Base-by-base conservation (phyloP, 2,888 invertebrate species). In the Halictus ligatus region DNA sequence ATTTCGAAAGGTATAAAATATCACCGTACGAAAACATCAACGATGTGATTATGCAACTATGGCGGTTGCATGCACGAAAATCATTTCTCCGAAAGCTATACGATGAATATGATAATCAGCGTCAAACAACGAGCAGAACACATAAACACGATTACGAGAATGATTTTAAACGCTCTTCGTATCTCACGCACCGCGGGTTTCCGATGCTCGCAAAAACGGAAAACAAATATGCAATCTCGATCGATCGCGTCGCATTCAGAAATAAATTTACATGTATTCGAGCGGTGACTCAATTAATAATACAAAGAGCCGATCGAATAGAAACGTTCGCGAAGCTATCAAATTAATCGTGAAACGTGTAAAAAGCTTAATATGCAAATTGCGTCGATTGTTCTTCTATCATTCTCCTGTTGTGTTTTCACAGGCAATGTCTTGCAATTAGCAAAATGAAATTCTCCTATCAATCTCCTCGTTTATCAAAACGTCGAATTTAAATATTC, bases 241-340 rank as follows among this genome's bases (percentile, higher is more conserved):
- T 69, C 35, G 35, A 40, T 69, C 35, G 40, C 21, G 1, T 21
- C 18, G 35, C 10, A 69, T 69, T 21, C 40, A 18, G 40, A 69
- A 69, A 69, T 40, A 69, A 69, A 69, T 69, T 69, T 69, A 35
- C 40, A 69, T 69, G 35, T 69, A 40, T 40, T 35, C 40, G 69
- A 21, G 12, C 21, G 4, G 35, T 35, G 69, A 64, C 64, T 64
- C 64, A 35, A 64, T 64, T 64, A 64, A 64, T 64, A 29, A 64
- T 64, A 64, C 64, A 64, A 35, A 64, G n/a, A 18, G 15, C 64
- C 29, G 29, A 25, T 35, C 64, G 29, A 6, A 64, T 64, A 64
- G 69, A 69, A 69, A 69, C 40, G 12, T 40, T 21, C 21, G 40
- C 21, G 21, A 5, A 21, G 21, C 69, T 21, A 69, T 69, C 40